A percentile compares a stretch with the other conserved stretches of the same genome.
These are phyloP conservation scores for Pogonomyrmex californicus DNA, from an alignment of 1,140 invertebrate species.

Conservation along the genomic window DNA sequence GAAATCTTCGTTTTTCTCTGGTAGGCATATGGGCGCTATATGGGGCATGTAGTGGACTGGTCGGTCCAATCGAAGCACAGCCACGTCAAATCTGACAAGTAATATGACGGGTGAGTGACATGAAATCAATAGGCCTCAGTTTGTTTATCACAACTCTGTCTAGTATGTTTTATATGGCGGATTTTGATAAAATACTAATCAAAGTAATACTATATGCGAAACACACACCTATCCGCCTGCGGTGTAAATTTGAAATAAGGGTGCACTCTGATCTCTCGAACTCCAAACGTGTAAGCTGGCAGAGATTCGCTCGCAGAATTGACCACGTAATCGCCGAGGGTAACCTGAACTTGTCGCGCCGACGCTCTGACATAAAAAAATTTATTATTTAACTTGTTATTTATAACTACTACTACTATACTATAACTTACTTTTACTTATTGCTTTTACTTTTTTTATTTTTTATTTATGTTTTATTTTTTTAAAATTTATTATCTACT, in stretches of 20 bases:
- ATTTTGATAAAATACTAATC: background rate
- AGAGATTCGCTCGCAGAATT: slow-evolving; percentile 96
- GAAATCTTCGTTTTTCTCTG: slow-evolving; percentile 96
- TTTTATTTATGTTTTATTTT: background rate
- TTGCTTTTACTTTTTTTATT: too few species aligned
- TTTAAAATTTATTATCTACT: background rate
- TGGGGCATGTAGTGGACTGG: slow-evolving; percentile 96
- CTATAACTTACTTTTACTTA: too few species aligned
- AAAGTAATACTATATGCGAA: background rate
- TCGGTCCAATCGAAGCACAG: slow-evolving; percentile 94
- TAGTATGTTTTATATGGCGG: too few species aligned
- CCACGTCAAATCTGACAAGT: slow-evolving; percentile 93
- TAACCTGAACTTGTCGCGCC: slow-evolving; percentile 96
- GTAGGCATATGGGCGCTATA: slow-evolving; percentile 97
- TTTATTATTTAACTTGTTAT: background rate
- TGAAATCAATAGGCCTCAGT: background rate
- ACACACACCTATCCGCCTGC: slow-evolving; percentile 90
- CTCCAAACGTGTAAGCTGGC: slow-evolving; percentile 96
- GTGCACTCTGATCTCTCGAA: slow-evolving; percentile 95
- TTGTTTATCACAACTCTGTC: background rate
- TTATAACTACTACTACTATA: background rate
- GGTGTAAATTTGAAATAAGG: slow-evolving; percentile 98
- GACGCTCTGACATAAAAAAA: slow-evolving; percentile 89
- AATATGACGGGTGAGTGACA: background rate
- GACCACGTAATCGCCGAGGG: slow-evolving; percentile 97